A percentile compares a stretch with the other conserved stretches of the same genome.
These are phyloP conservation scores for Myopa tessellatipennis DNA, from an alignment of 2,888 invertebrate genomes.

Conservation along the genomic window DNA sequence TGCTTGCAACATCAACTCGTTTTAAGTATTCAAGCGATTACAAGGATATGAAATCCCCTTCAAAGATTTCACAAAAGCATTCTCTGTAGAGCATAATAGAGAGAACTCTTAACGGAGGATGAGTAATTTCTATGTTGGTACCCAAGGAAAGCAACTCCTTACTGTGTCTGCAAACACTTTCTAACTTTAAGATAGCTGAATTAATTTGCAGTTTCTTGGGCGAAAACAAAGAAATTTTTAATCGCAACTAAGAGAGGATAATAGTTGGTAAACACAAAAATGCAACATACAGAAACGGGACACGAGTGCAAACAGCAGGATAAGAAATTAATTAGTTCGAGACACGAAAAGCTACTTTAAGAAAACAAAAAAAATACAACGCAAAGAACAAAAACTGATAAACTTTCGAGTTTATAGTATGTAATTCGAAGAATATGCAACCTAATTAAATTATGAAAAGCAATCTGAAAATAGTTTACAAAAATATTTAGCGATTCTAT, in stretches of 20 bases:
- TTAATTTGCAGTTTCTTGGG: slow-evolving; percentile 7
- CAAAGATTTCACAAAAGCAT: neutral
- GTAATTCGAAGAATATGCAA: no score
- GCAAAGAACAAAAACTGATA: no score
- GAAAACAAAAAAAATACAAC: no score
- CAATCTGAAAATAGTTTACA: no score
- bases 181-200: slow-evolving; percentile 7
- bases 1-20: neutral
- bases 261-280: neutral
- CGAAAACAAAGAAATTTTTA: neutral
- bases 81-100: neutral
- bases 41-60: slow-evolving; percentile 7
- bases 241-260: neutral
- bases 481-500: no score
- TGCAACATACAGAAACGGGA: no score
- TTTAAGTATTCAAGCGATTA: neutral
- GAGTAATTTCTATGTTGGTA: slow-evolving; percentile 1
- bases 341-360: no score
- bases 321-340: no score
- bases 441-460: no score
- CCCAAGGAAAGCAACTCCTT: slow-evolving; percentile 2
- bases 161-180: slow-evolving; percentile 14
- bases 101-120: neutral
- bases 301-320: no score
- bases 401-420: no score